Conservation (phyloP, 2,888 invertebrate species). For the Resseliella maxima region DNA sequence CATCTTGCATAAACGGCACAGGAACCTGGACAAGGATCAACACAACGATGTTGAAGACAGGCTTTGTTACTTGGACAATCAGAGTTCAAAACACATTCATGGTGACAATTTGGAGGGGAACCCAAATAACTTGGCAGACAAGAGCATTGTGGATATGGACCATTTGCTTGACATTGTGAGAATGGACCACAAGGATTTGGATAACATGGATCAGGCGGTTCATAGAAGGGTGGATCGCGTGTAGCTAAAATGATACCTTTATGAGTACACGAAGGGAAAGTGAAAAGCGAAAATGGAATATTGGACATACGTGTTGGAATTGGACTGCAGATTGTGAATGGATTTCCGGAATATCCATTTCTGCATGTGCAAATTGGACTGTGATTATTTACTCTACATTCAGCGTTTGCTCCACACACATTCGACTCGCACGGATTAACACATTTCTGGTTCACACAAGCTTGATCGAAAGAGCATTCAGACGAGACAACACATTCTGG, state of each 20-base stretch:
- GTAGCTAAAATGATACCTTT: too few species aligned
- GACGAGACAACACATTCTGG: conserved; percentile 76
- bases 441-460: conserved; percentile 78
- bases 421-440: conserved; percentile 77
- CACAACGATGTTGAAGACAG: conserved; percentile 80
- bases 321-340: conserved; percentile 63
- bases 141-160: conserved; percentile 77
- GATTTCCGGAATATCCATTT: conserved; percentile 71
- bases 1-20: conserved; percentile 81
- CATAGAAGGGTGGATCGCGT: too few species aligned
- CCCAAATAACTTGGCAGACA: conserved; percentile 79
- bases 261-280: too few species aligned
- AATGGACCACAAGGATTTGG: conserved; percentile 81
- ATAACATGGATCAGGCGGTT: conserved; percentile 65
- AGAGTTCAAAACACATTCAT: conserved; percentile 82
- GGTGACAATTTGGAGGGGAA: conserved; percentile 80
- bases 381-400: conserved; percentile 76
- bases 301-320: not conserved
- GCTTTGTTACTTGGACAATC: conserved; percentile 81
- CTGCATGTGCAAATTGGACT: conserved; percentile 75
- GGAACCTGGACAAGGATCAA: conserved; percentile 82
- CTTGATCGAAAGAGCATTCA: conserved; percentile 73
- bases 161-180: conserved; percentile 77
- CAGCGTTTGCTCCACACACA: conserved; percentile 75
- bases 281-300: too few species aligned